phyloP scores from a whole-genome alignment of 92 coral and sea anemone species.

The Heteractis magnifica region DNA sequence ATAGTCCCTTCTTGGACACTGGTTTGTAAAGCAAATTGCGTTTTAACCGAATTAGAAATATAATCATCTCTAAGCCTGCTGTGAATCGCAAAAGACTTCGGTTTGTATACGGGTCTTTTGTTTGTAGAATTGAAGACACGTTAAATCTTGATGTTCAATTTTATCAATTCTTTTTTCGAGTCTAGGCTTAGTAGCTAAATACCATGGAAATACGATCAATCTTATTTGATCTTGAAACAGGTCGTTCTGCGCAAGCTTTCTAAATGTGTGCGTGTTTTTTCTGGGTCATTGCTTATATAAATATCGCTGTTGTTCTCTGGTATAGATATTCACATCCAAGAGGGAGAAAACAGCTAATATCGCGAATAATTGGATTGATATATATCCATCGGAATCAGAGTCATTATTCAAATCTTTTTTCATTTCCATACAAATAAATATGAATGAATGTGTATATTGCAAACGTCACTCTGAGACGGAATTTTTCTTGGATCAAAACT shows the following conservation, averaged over 20 bases:
- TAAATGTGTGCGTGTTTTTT: background rate
- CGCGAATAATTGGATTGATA: slow-evolving; percentile 18
- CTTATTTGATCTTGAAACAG: slow-evolving; percentile 14
- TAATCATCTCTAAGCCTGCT: slow-evolving; percentile 52
- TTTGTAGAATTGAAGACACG: slow-evolving; percentile 13
- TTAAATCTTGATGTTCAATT: background rate
- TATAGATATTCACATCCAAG: background rate
- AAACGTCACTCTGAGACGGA: slow-evolving; percentile 13
- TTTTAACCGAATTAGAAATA: slow-evolving; percentile 57
- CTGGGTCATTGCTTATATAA: slow-evolving; percentile 10
- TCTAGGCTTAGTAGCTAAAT: slow-evolving; percentile 3
- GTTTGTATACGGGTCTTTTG: slow-evolving; percentile 33
- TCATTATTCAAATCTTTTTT: slow-evolving; percentile 15
- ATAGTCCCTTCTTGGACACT: slow-evolving; percentile 2
- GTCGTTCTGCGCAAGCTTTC: background rate
- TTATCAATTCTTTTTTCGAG: slow-evolving; percentile 1
- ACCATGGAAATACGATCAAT: slow-evolving; percentile 14
- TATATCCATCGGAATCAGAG: slow-evolving; percentile 27
- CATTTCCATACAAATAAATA: slow-evolving; percentile 20
- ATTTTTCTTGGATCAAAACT: slow-evolving; percentile 22
- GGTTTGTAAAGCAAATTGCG: slow-evolving; percentile 29
- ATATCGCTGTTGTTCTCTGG: background rate
- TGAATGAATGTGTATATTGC: slow-evolving; percentile 22
- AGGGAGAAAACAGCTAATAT: slow-evolving; percentile 12
- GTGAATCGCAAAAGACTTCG: slow-evolving; percentile 39